Percentiles rank a stretch among this genome's conserved stretches.
Conservation (phyloP, 2,113 vertebrate species). For the Aegithalos caudatus region DNA sequence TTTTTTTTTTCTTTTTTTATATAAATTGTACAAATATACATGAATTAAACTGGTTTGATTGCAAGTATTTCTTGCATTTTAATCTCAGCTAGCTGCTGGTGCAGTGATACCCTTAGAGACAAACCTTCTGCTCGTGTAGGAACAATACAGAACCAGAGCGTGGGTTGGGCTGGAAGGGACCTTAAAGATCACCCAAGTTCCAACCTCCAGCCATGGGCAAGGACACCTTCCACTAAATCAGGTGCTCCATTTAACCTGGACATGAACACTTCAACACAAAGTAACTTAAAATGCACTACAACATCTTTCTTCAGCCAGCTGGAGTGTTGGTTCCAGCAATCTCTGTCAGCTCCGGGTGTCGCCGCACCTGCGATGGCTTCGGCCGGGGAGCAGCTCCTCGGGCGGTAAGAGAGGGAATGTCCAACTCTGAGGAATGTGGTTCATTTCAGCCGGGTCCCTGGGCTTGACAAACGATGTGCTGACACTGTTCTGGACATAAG, state of each 20-base stretch:
- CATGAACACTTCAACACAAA: not conserved
- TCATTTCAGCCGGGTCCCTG: not conserved
- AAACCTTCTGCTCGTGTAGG: not conserved
- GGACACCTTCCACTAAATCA: not conserved
- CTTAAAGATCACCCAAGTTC: not conserved
- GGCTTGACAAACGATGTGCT: accelerated
- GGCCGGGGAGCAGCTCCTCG: not conserved
- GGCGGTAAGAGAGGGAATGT: accelerated
- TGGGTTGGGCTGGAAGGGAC: not conserved
- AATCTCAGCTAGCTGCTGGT: slow-evolving; percentile 29
- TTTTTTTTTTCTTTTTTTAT: not conserved
- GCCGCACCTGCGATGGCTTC: accelerated
- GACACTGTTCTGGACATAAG: too few species aligned
- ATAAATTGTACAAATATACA: slow-evolving; percentile 50
- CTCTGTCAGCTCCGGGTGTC: accelerated
- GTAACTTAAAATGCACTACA: accelerated
- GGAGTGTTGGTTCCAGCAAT: not conserved
- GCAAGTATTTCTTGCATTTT: slow-evolving; percentile 56
- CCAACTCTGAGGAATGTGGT: accelerated
- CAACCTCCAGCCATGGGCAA: not conserved
- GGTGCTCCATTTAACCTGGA: not conserved
- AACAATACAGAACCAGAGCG: not conserved
- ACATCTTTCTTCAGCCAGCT: not conserved
- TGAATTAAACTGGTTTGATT: slow-evolving; percentile 68
- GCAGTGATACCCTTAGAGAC: not conserved